Conservation (phyloP, 2,113 vertebrate genomes). For the Hippocampus guttulatus region DNA sequence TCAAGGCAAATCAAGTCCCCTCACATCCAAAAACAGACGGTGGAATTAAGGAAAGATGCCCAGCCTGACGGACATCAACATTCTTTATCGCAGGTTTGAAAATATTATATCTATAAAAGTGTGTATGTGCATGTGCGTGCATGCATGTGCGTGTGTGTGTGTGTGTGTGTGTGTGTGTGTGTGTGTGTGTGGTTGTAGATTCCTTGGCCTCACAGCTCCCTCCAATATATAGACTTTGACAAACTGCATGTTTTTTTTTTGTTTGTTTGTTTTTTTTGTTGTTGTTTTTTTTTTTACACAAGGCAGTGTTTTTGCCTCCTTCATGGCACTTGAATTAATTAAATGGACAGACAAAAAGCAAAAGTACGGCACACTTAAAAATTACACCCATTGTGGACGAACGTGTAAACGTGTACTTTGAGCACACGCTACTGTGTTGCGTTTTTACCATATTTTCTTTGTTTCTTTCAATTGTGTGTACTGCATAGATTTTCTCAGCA, state of each 20-base stretch:
- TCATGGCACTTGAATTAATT: no score
- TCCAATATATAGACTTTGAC: not conserved
- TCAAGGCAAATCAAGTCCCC: conserved; percentile 87
- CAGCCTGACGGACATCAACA: conserved; percentile 79
- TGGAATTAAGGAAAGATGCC: conserved; percentile 87
- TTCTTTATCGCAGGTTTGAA: conserved; percentile 77
- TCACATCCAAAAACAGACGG: conserved; percentile 82
- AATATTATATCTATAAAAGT: not conserved
- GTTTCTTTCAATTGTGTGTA: not conserved
- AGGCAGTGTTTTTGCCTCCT: not conserved
- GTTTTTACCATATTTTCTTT: not conserved
- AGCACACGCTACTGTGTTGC: not conserved
- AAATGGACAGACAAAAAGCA: no score
- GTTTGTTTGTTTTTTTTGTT: no score
- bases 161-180: not conserved
- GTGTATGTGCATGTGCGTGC: conserved; percentile 1
- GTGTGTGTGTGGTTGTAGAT: not conserved
- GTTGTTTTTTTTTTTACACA: not conserved
- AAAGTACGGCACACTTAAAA: no score
- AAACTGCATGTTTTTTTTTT: not conserved
- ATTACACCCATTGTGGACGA: no score
- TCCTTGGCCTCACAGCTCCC: conserved; percentile 9
- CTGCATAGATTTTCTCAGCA: conserved; percentile 23
- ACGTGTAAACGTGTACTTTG: not conserved
- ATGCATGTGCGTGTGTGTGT: no score